phyloP scores from a whole-genome alignment of 2,888 invertebrate species.

The Synergus umbraculus region DNA sequence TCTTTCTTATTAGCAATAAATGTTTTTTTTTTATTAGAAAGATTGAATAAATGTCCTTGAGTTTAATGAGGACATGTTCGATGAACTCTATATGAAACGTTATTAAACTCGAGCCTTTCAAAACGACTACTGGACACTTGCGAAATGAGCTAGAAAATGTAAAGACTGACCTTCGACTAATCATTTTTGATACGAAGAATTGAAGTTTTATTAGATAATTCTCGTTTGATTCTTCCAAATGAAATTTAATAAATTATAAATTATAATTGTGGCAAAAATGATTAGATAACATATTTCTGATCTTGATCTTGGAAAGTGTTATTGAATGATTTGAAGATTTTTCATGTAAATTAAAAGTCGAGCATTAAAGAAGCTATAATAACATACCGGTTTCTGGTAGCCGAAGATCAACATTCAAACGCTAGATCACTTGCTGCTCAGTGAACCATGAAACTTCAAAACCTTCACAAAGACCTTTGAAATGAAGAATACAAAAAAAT shows the following conservation, averaged over 20 bases:
- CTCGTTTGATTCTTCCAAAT: not conserved
- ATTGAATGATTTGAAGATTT: not conserved
- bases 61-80: not conserved
- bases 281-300: not conserved
- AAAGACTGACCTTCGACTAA: constrained; percentile 4
- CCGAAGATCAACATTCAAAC: constrained; percentile 21
- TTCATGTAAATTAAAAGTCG: not conserved
- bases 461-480: not conserved
- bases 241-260: too few relatives aligned
- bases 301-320: not conserved
- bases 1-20: not conserved
- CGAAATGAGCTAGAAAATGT: not conserved
- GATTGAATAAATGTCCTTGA: not conserved
- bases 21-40: not conserved
- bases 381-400: constrained; percentile 22
- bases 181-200: not conserved
- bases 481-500: not conserved
- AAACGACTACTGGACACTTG: not conserved
- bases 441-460: not conserved
- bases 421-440: not conserved
- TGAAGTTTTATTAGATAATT: not conserved
- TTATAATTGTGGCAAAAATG: not conserved
- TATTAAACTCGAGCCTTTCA: not conserved
- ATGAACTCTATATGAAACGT: not conserved
- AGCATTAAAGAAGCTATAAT: not conserved